A percentile compares a stretch with the other conserved stretches of the same genome.
Conservation (phyloP, 2,888 invertebrate species). For the Actias luna region DNA sequence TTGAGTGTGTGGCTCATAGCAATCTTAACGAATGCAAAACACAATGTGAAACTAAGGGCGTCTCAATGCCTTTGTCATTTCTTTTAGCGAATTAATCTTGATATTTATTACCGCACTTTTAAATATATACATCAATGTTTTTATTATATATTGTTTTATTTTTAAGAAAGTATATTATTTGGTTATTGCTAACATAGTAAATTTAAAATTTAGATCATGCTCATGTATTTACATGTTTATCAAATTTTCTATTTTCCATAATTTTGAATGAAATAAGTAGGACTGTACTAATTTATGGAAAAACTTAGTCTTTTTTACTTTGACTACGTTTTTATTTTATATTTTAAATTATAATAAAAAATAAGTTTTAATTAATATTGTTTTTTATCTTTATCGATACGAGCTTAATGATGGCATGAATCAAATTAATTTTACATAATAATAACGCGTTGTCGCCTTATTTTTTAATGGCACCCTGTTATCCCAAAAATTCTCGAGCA, state of each 20-base stretch:
- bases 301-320: no score
- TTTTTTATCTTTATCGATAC: neutral
- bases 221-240: neutral
- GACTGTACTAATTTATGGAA: no score
- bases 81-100: slow-evolving; percentile 17
- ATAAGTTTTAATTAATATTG: neutral
- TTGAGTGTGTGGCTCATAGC: slow-evolving; percentile 50
- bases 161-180: neutral
- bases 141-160: neutral
- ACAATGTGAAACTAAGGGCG: slow-evolving; percentile 53
- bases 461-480: slow-evolving; percentile 28
- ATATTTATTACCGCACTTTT: slow-evolving; percentile 13
- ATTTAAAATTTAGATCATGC: neutral
- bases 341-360: neutral
- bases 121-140: slow-evolving; percentile 6
- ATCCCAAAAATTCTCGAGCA: slow-evolving; percentile 54
- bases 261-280: neutral
- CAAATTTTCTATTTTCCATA: neutral
- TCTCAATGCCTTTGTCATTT: slow-evolving; percentile 21
- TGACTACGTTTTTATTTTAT: no score
- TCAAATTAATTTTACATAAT: neutral
- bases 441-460: neutral
- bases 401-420: neutral
- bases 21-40: slow-evolving; percentile 57
- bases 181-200: no score